Evolutionary conservation across 1,140 invertebrate species (phyloP).

Genomic region (Papilio aristodemus): DNA sequence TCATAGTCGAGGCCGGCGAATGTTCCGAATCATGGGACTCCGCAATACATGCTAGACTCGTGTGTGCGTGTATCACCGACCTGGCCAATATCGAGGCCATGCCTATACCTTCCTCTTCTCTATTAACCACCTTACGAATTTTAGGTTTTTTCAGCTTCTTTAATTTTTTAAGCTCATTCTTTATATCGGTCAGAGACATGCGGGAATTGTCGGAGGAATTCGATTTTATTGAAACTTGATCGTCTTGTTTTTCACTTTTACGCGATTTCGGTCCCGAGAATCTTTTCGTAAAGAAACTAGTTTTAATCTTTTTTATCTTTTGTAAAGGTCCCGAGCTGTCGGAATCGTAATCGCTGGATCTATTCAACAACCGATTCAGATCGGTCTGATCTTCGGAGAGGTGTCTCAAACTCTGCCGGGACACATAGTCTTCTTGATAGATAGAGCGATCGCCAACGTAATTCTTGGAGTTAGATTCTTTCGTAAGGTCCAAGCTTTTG

Average conservation of each 20-base stretch:
- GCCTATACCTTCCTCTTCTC: slow-evolving; percentile 81
- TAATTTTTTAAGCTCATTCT: slow-evolving; percentile 72
- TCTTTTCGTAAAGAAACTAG: slow-evolving; percentile 60
- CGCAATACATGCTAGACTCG: slow-evolving; percentile 82
- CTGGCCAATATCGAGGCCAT: slow-evolving; percentile 84
- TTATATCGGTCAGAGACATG: slow-evolving; percentile 71
- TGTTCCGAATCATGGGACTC: slow-evolving; percentile 80
- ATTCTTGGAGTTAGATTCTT: slow-evolving; percentile 54
- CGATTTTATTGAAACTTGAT: slow-evolving; percentile 67
- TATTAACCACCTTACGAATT: slow-evolving; percentile 79
- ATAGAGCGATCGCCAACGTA: slow-evolving; percentile 65
- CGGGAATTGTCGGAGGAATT: slow-evolving; percentile 72
- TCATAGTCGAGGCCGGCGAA: slow-evolving; percentile 69
- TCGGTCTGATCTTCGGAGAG: slow-evolving; percentile 70
- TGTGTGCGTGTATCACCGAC: slow-evolving; percentile 82
- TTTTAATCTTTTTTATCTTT: slow-evolving; percentile 68
- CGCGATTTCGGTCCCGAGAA: slow-evolving; percentile 48
- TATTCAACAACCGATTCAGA: slow-evolving; percentile 63
- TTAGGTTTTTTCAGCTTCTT: slow-evolving; percentile 74
- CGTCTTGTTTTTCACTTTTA: slow-evolving; percentile 64
- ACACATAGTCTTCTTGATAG: slow-evolving; percentile 65
- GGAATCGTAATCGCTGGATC: slow-evolving; percentile 52
- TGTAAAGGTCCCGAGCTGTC: slow-evolving; percentile 58
- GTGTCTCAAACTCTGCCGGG: slow-evolving; percentile 63
- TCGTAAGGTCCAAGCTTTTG: slow-evolving; percentile 52